Evolutionary conservation across 2,113 vertebrate genomes (phyloP).

Genomic region (Oophaga pumilio): DNA sequence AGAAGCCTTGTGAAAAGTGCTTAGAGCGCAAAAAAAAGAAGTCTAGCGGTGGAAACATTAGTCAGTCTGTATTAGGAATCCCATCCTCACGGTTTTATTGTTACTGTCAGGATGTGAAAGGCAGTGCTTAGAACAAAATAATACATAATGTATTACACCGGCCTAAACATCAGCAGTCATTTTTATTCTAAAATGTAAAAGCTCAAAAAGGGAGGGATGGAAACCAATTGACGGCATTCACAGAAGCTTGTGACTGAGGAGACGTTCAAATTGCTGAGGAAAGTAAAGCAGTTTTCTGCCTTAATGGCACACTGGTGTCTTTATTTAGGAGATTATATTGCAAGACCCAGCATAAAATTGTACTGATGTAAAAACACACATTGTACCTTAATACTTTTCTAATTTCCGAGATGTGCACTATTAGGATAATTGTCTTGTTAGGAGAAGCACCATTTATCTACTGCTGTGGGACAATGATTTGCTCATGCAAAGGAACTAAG

Average conservation of each 20-base stretch:
- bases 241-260: slow-evolving; percentile 52
- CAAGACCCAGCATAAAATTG: background rate
- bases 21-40: slow-evolving; percentile 90
- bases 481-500: slow-evolving; percentile 5
- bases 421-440: slow-evolving; percentile 22
- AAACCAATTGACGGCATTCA: slow-evolving; percentile 31
- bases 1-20: slow-evolving; percentile 95
- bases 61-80: slow-evolving; percentile 99
- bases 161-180: slow-evolving; percentile 91
- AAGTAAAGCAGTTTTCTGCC: background rate
- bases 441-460: slow-evolving; percentile 17
- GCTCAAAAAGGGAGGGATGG: slow-evolving; percentile 68
- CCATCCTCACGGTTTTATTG: slow-evolving; percentile 99
- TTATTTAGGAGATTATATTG: slow-evolving; percentile 12
- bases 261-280: slow-evolving; percentile 7
- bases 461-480: background rate
- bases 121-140: slow-evolving; percentile 98
- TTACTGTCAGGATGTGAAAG: slow-evolving; percentile 99
- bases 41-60: slow-evolving; percentile 87
- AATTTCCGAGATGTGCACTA: slow-evolving; percentile 23
- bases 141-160: slow-evolving; percentile 96
- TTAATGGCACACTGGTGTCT: background rate
- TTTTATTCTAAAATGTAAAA: slow-evolving; percentile 95
- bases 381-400: slow-evolving; percentile 9
- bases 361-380: slow-evolving; percentile 5